Evolutionary conservation across 2,113 vertebrate species (phyloP), one percentile per base, ranked within the genome.

Genomic region (Lophotis ruficrista): DNA sequence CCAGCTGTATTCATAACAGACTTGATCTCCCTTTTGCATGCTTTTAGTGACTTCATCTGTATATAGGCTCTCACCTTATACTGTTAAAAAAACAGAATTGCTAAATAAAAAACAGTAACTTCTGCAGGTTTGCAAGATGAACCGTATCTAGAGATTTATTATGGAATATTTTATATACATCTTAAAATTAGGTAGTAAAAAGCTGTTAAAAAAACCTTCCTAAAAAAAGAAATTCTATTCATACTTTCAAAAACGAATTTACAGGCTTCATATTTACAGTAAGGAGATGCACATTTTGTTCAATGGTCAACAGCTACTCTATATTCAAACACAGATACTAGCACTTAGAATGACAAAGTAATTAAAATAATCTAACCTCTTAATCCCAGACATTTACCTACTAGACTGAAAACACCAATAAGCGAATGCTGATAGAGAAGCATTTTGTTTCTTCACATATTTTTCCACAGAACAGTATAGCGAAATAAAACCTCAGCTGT

Each of bases 1-100:
- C 99, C 99, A 68, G 99, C 98, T 58, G 99, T 99, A 96, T 99
- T 99, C 99, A 99, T 99, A 94, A 99, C 99, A 12, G 99, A 99
- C 81, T 99, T 99, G 96, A 99, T 99, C 96, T 99, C 99, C 89
- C 99, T 98, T 97, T 99, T 99, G 96, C 99, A 99, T 8, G 99
- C 99, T 97, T 99, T 99, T 66, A 99, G 97, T 33, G 99, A 99
- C 93, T 99, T 99, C 99, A 99, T 99, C 91, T 99, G 99, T 57
- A 99, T 99, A 94, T 99, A 99, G 18, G 99, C 99, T 97, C 99
- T 98, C 28, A 99, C 99, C 98, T 99, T 99, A 97, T 99, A 99
- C 99, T 99, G 98, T 61, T 90, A 88, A 73, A 89, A 50, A 75
- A 71, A n/a, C 45, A 48, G 38, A 19, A 45, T 31, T 22, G 6